A percentile compares a stretch with the other conserved stretches of the same genome.
These are phyloP conservation scores for Syrista parreyssii DNA, from an alignment of 2,888 invertebrate species.

Conservation along the genomic window DNA sequence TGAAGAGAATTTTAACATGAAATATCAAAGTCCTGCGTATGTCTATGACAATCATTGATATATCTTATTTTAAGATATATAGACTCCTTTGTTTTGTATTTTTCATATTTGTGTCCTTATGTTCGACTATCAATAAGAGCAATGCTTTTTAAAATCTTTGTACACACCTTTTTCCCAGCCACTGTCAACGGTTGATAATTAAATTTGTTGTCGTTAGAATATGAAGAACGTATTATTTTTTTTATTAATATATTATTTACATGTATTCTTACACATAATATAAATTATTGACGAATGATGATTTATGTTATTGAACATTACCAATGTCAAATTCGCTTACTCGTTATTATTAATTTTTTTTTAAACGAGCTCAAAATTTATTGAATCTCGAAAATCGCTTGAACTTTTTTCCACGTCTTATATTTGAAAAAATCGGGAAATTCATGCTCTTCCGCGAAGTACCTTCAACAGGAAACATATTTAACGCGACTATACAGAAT, in stretches of 20 bases:
- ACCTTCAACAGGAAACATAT: background rate
- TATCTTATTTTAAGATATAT: background rate
- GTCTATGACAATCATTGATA: background rate
- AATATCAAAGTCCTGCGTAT: background rate
- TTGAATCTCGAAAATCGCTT: background rate
- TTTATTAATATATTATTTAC: constrained; percentile 6
- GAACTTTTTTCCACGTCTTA: background rate
- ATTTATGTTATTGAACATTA: background rate
- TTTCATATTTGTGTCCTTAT: background rate
- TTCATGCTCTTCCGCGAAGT: background rate
- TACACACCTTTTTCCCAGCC: background rate
- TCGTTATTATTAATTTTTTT: background rate
- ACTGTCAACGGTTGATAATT: background rate
- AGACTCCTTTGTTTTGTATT: background rate
- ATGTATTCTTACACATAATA: background rate
- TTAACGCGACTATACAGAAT: background rate
- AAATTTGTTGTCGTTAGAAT: background rate
- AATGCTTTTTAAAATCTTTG: background rate
- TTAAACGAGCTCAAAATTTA: background rate
- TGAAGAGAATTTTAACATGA: background rate
- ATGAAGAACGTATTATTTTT: background rate
- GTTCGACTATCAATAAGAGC: background rate
- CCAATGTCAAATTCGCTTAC: background rate
- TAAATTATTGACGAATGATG: background rate
- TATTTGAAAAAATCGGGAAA: background rate